These are phyloP conservation scores for Alligator sinensis DNA, from an alignment of 2,113 vertebrate species.

Conservation along the genomic window DNA sequence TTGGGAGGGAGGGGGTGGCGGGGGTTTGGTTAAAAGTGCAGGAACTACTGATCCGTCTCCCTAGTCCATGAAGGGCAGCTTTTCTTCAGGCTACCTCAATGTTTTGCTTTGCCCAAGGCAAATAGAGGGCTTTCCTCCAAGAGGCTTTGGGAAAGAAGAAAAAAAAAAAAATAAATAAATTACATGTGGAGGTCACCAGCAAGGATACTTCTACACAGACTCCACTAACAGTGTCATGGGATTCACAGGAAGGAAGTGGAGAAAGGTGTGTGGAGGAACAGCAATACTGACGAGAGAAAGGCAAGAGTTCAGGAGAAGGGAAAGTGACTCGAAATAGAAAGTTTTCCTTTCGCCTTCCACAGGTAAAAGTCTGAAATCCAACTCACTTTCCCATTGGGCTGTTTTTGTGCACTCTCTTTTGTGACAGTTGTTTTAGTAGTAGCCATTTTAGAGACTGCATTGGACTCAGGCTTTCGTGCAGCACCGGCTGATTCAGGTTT, in stretches of 20 bases:
- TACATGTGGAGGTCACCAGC: accelerated
- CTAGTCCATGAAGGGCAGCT: accelerated
- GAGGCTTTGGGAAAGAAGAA: not conserved
- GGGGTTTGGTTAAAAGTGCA: not conserved
- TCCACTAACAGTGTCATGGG: not conserved
- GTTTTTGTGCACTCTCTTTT: constrained; percentile 77
- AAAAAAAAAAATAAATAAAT: not conserved
- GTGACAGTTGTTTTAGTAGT: constrained; percentile 69
- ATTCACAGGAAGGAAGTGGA: not conserved
- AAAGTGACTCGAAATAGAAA: constrained; percentile 51
- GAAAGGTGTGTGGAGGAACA: not conserved
- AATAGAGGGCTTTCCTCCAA: not conserved
- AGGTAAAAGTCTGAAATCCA: constrained; percentile 68
- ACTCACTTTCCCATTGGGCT: constrained; percentile 88
- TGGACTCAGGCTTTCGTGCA: constrained; percentile 78
- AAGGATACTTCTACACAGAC: accelerated
- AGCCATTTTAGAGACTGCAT: constrained; percentile 69
- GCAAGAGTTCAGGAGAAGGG: constrained; percentile 51
- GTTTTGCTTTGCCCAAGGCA: not conserved
- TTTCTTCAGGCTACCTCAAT: not conserved
- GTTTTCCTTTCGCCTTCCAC: constrained; percentile 56
- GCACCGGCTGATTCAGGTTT: constrained; percentile 77
- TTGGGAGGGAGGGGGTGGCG: too few species aligned
- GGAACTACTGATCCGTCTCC: not conserved
- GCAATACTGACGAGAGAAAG: constrained; percentile 44